Conservation (phyloP, 2,113 vertebrate species). For the Glaucidium brasilianum region DNA sequence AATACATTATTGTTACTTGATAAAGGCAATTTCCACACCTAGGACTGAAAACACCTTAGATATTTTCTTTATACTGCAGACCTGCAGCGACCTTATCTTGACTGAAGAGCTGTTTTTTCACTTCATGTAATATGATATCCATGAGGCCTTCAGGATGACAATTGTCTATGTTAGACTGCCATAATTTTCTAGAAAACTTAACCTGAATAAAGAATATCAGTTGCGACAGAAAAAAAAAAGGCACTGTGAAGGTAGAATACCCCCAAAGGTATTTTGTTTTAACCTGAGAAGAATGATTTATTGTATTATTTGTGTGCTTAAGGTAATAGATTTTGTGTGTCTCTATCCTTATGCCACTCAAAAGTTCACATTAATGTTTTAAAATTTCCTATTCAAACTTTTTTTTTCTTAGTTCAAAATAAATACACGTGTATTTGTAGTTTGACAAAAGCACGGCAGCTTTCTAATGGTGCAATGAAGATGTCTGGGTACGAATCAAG, state of each 20-base stretch:
- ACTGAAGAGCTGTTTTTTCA: neutral
- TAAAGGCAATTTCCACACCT: neutral
- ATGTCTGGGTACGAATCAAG: accelerated
- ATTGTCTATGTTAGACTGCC: neutral
- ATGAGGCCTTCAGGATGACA: neutral
- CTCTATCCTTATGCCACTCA: neutral
- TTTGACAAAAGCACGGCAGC: neutral
- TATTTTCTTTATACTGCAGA: neutral
- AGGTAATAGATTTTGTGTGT: neutral
- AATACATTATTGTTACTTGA: neutral
- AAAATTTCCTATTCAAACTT: neutral
- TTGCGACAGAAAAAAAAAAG: neutral
- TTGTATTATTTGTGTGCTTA: neutral
- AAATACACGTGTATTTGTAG: neutral
- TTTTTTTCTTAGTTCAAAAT: neutral
- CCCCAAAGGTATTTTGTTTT: neutral
- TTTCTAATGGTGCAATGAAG: neutral
- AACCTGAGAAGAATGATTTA: neutral
- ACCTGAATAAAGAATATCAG: neutral
- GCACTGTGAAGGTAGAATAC: neutral
- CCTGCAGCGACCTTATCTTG: neutral
- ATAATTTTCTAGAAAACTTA: neutral
- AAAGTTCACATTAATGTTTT: neutral
- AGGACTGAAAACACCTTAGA: neutral
- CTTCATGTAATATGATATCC: neutral